Evolutionary conservation across 2,888 invertebrate species (phyloP).

Genomic region (Parelbella ahira): DNA sequence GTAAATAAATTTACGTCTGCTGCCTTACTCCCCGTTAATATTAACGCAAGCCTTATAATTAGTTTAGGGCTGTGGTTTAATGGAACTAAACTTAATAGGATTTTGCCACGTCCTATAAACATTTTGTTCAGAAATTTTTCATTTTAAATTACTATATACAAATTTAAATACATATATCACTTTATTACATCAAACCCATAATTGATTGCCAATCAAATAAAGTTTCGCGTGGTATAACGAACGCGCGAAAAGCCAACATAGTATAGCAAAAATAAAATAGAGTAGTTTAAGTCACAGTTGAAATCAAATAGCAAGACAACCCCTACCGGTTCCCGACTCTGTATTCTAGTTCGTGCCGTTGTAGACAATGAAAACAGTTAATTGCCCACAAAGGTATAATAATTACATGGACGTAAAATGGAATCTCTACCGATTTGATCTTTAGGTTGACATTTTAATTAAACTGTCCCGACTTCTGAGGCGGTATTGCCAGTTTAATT

Average conservation of each 20-base stretch:
- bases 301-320: no score
- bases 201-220: no score
- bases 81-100: conserved; percentile 1
- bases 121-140: conserved; percentile 1
- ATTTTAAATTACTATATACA: no score
- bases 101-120: conserved; percentile 11
- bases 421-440: conserved; percentile 29
- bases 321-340: no score
- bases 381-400: conserved; percentile 24
- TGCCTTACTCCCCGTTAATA: conserved; percentile 15
- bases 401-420: conserved; percentile 22
- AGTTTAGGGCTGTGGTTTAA: conserved; percentile 18
- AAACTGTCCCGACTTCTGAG: conserved; percentile 18
- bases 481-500: conserved; percentile 13
- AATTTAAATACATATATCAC: no score
- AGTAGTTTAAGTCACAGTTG: no score
- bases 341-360: conserved; percentile 14
- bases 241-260: no score
- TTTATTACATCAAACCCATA: no score
- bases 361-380: conserved; percentile 19
- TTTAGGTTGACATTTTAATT: conserved; percentile 29
- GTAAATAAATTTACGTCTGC: conserved; percentile 21
- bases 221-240: no score
- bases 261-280: neutral
- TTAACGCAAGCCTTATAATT: conserved; percentile 19